Evolutionary conservation across 30 jellyfish, hydroid and myxozoan species (phyloP), one percentile per base, ranked within the genome.

Genomic region (Aurelia aurita complex sp. Pacific): DNA sequence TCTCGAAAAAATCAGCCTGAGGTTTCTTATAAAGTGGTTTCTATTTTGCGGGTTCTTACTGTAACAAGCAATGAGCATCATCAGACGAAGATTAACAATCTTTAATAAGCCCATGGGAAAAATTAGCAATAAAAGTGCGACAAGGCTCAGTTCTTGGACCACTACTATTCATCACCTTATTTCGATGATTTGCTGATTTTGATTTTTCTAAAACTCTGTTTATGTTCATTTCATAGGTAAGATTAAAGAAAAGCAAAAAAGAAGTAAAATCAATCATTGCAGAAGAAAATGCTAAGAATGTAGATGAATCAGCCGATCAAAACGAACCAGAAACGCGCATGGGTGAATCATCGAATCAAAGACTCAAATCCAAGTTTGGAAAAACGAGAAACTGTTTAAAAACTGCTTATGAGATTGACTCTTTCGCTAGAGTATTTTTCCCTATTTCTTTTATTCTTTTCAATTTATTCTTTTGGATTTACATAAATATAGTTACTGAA

Each of bases 371-470:
- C 19, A 65, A 66, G 16, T 51, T 46, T 18, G 17, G 12, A 13
- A 17, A 12, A 12, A 10, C 8, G 15, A n/a, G 11, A 64, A 5
- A 0, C 12, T 34, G 62, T 11, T 2, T 13, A n/a, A 73, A 61
- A 52, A 38, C 92, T 23, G 97, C 84, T 2, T 18, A 90, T 36
- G 23, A 73, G n/a, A 81, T 90, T 23, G 97, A 90, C 55, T 70
- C 57, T 40, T 42, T 83, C 46, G 35, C 87, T 23, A 78, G 85
- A 16, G 67, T 84, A 11, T 50, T 72, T n/a, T 90, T 90, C 57
- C 97, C 97, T 23, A 19, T 71, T 29, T 43, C 82, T 3, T 90
- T 82, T 64, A 23, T 85, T 59, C 38, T 84, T 7, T 85, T 90
- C 75, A 90, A 90, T 75, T 77, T 73, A 17, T 46, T 40, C 16